Evolutionary conservation across 2,797 vertebrate genomes (phyloP), one percentile per base, ranked within the genome.

Genomic region (Sebastes taczanowskii): DNA sequence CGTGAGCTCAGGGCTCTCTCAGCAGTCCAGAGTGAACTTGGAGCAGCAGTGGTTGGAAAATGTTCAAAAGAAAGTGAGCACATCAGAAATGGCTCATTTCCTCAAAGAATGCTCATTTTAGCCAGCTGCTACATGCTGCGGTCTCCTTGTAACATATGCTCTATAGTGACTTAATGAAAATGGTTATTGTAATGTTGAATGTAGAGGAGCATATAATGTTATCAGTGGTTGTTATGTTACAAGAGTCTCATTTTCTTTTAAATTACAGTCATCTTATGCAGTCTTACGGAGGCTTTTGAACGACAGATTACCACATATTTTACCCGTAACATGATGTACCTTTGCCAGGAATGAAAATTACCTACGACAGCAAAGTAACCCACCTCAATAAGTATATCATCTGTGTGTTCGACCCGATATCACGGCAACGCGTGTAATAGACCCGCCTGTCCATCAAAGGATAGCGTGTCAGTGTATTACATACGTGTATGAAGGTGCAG

Each of bases 31-130:
- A 70, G 56, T 35, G 66, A 88, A 71, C 63, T 34, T 52, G 46
- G 18, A 72, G 62, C 22, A 27, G 56, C 30, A 52, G 53, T n/a
- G 35, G 38, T 38, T 71, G 60, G 29, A 52, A 85, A 84, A 56
- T 30, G 4, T 61, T 72, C 46, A 71, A 77, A 83, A 78, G 80
- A 64, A 76, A 71, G 58, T 72, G 34, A 81, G 59, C 34, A 74
- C 71, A 85, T 71, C 25, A 55, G 60, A 74, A 82, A 81, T 69
- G 63, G 61, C 46, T 81, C 23, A 64, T 67, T 80, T 84, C 55
- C 53, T 76, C 27, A 59, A 67, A 69, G 29, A 66, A 34, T 70
- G 20, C 20, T 58, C 25, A 58, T 71, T 86, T 80, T 46, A 65
- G 30, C 62, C 78, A 85, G 60, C 65, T 78, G 80, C 74, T 80